These are phyloP conservation scores for Drosophila anceps DNA, from an alignment of 2,888 invertebrate species.

Conservation along the genomic window DNA sequence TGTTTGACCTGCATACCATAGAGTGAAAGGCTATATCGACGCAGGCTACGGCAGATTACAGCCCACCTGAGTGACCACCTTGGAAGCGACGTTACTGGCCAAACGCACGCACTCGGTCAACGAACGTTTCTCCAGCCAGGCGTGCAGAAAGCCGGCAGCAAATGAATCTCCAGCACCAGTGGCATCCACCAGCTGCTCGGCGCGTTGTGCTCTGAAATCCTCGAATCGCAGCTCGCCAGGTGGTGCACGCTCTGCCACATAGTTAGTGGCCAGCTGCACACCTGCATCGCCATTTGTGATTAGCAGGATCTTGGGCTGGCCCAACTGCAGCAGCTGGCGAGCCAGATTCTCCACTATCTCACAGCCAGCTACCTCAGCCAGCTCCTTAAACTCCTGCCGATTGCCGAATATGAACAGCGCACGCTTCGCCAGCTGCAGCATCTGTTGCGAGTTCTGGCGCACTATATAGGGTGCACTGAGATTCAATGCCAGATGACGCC, in stretches of 20 bases:
- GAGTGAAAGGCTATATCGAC: not conserved
- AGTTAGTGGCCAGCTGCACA: slow-evolving; percentile 86
- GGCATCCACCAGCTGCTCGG: slow-evolving; percentile 86
- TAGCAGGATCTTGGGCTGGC: slow-evolving; percentile 85
- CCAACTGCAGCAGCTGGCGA: slow-evolving; percentile 46
- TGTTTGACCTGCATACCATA: slow-evolving; percentile 20
- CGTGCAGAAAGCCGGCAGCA: slow-evolving; percentile 87
- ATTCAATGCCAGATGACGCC: slow-evolving; percentile 86
- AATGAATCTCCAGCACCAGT: slow-evolving; percentile 88
- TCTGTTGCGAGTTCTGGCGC: slow-evolving; percentile 82
- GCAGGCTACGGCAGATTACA: slow-evolving; percentile 84
- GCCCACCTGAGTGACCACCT: slow-evolving; percentile 86
- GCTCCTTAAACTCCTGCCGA: slow-evolving; percentile 86
- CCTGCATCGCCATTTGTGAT: slow-evolving; percentile 88
- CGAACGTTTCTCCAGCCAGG: slow-evolving; percentile 84
- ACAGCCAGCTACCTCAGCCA: slow-evolving; percentile 82
- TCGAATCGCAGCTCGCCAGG: slow-evolving; percentile 68
- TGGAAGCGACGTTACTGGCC: slow-evolving; percentile 85
- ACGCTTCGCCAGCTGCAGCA: slow-evolving; percentile 85
- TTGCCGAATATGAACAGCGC: slow-evolving; percentile 87
- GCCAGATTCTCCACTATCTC: slow-evolving; percentile 66
- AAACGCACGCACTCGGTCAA: slow-evolving; percentile 85
- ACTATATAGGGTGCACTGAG: slow-evolving; percentile 87
- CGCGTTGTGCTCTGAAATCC: slow-evolving; percentile 83
- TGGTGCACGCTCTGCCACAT: slow-evolving; percentile 66